Percentiles rank a stretch among this genome's conserved stretches.
Evolutionary conservation across 1,140 invertebrate species (phyloP).

Genomic region (Caenorhabditis tropicalis): DNA sequence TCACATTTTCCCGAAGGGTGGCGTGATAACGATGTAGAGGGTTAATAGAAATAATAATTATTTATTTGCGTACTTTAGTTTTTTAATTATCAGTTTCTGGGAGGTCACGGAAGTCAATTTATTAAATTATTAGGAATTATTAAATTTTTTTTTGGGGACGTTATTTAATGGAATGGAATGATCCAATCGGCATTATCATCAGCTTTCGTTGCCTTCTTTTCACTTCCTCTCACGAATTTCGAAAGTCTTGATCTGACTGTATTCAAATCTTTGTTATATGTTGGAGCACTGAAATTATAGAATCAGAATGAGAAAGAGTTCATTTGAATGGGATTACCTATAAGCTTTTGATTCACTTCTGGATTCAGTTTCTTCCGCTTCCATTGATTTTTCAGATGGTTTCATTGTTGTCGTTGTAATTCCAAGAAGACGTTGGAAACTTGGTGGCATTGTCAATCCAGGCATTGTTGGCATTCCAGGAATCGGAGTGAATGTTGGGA

Average conservation of each 20-base stretch:
- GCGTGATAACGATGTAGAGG: not conserved
- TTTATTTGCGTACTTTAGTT: not conserved
- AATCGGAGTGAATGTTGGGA: conserved; percentile 34
- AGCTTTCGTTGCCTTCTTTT: conserved; percentile 7
- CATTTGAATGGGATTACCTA: not conserved
- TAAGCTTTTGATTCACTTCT: not conserved
- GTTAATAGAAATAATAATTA: not conserved
- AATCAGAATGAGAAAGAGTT: too few relatives aligned
- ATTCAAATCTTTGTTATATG: conserved; percentile 34
- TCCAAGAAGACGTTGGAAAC: conserved; percentile 48
- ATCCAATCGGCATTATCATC: conserved; percentile 49
- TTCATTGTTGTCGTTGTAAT: conserved; percentile 30
- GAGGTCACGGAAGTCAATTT: not conserved
- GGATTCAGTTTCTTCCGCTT: not conserved
- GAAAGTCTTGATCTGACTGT: conserved; percentile 41
- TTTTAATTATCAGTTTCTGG: not conserved
- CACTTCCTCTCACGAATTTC: conserved; percentile 45
- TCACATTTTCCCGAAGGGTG: not conserved
- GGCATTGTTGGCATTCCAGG: conserved; percentile 49
- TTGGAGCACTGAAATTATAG: conserved; percentile 38
- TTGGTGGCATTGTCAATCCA: conserved; percentile 48
- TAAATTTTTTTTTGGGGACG: not conserved
- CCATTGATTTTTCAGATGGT: not conserved
- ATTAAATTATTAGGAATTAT: conserved; percentile 37
- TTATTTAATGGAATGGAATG: conserved; percentile 40